Percentiles rank a stretch among this genome's conserved stretches.
phyloP scores from a whole-genome alignment of 2,113 vertebrate species.

The Aramus guarauna region DNA sequence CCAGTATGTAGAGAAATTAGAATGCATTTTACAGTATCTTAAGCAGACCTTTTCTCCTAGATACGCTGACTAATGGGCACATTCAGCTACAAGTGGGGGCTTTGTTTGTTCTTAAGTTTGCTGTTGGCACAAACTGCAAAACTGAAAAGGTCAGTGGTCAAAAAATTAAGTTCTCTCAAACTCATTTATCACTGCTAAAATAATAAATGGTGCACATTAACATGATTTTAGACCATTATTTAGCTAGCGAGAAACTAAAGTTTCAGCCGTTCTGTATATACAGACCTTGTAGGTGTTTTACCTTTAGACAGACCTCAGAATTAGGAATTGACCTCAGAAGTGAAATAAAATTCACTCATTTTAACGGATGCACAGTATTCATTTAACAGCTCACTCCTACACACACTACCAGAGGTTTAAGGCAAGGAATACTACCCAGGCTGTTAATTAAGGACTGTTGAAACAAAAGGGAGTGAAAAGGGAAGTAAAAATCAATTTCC shows the following conservation, averaged over 20 bases:
- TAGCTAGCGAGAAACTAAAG: neutral
- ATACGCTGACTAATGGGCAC: slow-evolving; percentile 1
- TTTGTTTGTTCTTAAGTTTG: neutral
- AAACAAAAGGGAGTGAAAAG: slow-evolving; percentile 7
- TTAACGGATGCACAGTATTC: neutral
- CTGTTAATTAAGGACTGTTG: slow-evolving; percentile 27
- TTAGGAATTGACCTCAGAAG: neutral
- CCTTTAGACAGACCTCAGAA: neutral
- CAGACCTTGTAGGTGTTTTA: neutral
- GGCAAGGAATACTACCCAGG: neutral
- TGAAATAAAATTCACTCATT: neutral
- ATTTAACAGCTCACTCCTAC: neutral
- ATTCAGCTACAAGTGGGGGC: neutral
- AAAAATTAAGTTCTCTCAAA: slow-evolving; percentile 25
- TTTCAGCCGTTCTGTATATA: neutral
- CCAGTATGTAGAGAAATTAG: slow-evolving; percentile 25
- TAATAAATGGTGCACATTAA: slow-evolving; percentile 6
- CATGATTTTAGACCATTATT: slow-evolving; percentile 7
- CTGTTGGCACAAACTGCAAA: slow-evolving; percentile 11
- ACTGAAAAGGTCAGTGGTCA: slow-evolving; percentile 29
- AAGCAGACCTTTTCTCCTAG: slow-evolving; percentile 49
- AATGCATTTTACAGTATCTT: slow-evolving; percentile 51
- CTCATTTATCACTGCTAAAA: slow-evolving; percentile 37
- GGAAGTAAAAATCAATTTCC: slow-evolving; percentile 39
- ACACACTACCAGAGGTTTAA: neutral